A percentile compares a stretch with the other conserved stretches of the same genome.
phyloP scores from a whole-genome alignment of 2,888 invertebrate species.

The Hypomecis atomaria region DNA sequence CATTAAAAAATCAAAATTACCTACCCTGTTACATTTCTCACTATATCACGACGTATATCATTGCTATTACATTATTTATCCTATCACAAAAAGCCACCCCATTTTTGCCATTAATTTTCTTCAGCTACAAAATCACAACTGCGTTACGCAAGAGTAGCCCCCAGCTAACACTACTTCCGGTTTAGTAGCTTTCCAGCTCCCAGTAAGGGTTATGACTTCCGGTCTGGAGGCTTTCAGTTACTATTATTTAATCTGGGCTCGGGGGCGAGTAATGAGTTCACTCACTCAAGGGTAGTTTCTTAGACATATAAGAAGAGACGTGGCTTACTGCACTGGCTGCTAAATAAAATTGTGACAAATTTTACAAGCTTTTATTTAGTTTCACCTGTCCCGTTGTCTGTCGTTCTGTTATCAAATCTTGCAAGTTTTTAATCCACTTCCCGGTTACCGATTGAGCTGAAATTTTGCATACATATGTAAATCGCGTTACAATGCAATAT shows the following conservation, averaged over 20 bases:
- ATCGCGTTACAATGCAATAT: too few relatives aligned
- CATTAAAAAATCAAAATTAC: too few relatives aligned
- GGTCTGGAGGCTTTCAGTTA: conserved; percentile 14
- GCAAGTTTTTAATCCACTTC: too few relatives aligned
- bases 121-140: not conserved
- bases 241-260: conserved; percentile 15
- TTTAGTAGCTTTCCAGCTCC: conserved; percentile 18
- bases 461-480: too few relatives aligned
- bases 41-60: not conserved
- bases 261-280: conserved; percentile 20
- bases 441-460: too few relatives aligned
- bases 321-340: too few relatives aligned
- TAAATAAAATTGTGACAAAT: too few relatives aligned
- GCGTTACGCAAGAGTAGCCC: conserved; percentile 4
- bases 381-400: too few relatives aligned
- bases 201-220: conserved; percentile 25
- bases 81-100: not conserved
- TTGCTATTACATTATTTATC: not conserved
- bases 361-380: too few relatives aligned
- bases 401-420: too few relatives aligned
- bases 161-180: conserved; percentile 18
- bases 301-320: not conserved
- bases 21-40: too few relatives aligned
- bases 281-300: conserved; percentile 13
- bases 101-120: not conserved